Conservation (phyloP, 2,888 invertebrate species). For the Crepidodera aurea region DNA sequence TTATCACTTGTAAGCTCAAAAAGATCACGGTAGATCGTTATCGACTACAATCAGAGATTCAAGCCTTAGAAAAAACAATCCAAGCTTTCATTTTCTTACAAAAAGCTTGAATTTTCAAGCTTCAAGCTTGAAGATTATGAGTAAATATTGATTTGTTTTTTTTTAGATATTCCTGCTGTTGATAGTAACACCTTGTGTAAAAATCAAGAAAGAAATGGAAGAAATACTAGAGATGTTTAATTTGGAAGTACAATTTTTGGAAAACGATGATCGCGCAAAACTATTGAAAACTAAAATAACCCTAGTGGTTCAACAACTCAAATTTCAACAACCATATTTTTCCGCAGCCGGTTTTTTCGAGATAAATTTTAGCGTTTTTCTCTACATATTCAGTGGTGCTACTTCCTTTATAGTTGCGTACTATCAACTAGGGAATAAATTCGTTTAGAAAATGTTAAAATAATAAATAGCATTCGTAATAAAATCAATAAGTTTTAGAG, state of each 20-base stretch:
- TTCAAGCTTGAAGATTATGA: no score
- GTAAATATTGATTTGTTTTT: no score
- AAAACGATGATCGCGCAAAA: background rate
- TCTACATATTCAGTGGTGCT: conserved; percentile 6
- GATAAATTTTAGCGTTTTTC: background rate
- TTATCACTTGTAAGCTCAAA: no score
- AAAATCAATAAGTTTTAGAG: no score
- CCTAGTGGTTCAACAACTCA: background rate
- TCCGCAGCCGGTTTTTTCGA: background rate
- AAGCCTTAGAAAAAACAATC: no score
- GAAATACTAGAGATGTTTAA: background rate
- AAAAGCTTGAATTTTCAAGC: no score
- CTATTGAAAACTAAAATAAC: conserved; percentile 1
- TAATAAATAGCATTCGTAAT: no score
- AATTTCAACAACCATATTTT: conserved; percentile 3
- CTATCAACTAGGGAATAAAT: background rate
- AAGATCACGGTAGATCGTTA: no score
- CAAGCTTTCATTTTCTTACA: no score
- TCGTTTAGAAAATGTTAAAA: background rate
- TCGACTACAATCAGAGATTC: no score
- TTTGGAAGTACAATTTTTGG: background rate
- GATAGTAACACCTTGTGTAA: background rate
- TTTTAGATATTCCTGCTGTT: background rate
- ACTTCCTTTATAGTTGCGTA: background rate
- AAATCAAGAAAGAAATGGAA: background rate